phyloP scores from a whole-genome alignment of 2,797 vertebrate species.

The Epinephelus awoara region DNA sequence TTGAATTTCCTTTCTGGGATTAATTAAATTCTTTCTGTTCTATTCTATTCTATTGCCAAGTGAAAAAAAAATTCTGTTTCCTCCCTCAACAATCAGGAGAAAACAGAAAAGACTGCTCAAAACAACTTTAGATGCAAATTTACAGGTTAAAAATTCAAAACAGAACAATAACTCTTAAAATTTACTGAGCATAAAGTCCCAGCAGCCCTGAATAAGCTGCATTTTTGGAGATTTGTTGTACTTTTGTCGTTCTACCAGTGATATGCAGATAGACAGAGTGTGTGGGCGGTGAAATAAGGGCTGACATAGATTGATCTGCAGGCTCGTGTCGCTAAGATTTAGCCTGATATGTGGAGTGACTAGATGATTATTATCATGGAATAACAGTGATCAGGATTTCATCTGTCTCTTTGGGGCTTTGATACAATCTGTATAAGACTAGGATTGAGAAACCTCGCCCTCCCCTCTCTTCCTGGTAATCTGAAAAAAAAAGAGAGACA shows the following conservation, averaged over 20 bases:
- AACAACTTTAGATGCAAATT: neutral
- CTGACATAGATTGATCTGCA: constrained; percentile 78
- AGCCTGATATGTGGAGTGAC: constrained; percentile 74
- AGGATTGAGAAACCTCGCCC: constrained; percentile 70
- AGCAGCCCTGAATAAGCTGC: constrained; percentile 7
- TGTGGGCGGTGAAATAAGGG: constrained; percentile 66
- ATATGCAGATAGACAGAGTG: constrained; percentile 49
- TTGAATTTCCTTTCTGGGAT: no score
- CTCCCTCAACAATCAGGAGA: no score
- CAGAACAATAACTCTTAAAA: constrained; percentile 10
- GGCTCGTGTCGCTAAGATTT: constrained; percentile 70
- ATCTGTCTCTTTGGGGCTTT: constrained; percentile 75
- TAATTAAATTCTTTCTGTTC: no score
- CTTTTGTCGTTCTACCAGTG: constrained; percentile 39
- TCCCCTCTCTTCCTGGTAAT: constrained; percentile 71
- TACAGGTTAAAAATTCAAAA: neutral
- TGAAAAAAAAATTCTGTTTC: no score
- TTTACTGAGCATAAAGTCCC: neutral
- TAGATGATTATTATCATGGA: constrained; percentile 79
- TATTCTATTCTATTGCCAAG: no score
- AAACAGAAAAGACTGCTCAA: neutral
- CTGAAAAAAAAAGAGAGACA: constrained; percentile 41
- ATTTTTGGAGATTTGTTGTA: constrained; percentile 44
- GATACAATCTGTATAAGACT: constrained; percentile 79
- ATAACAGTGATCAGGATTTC: constrained; percentile 80